Base-by-base conservation (phyloP, 2,888 invertebrate species). In the Watsonalla cultraria region DNA sequence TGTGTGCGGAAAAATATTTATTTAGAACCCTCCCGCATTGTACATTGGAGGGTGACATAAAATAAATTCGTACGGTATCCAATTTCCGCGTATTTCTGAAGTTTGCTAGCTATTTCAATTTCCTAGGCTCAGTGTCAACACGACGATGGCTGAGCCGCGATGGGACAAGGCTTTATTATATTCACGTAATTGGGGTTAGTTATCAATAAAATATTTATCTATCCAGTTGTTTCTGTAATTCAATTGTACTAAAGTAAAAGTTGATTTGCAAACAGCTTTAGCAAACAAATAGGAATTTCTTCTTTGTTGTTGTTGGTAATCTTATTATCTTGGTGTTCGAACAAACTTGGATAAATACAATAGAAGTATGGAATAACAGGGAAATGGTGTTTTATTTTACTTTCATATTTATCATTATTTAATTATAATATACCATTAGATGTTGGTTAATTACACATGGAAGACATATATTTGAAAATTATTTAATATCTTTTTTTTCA, bases 1-100 rank as follows among this genome's bases (percentile, higher is more conserved):
- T 70, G 60, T 72, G 72, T 66, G 62, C 55, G 49, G 53, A 61
- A 65, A 63, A 64, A 74, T 74, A 70, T 74, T 72, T 75, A 68
- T 68, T 68, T 64, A 61, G 58, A 61, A 61, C 64, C 54, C 50
- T 56, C 54, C 59, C 57, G 59, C 56, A 58, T 63, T 60, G 60
- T 61, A 55, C 51, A 55, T 52, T 57, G 48, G 53, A 37, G 37
- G 37, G 48, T 14, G 14, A 48, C 48, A 48, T 14, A 46, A 46
- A 24, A 24, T 24, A 48, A 37, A 48, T n/a, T 39, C 7, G 37
- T 49, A 37, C 49, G 39, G 14, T 53, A 35, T 55, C 45, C 48
- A 49, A 54, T 57, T 57, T 53, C 49, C 51, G 51, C 11, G 39
- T 39, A 51, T 66, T 66, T 59, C 51, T 45, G 54, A 58, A 58